Percentiles rank a stretch among this genome's conserved stretches.
Conservation (phyloP, 2,888 invertebrate species). For the Eristalis intricaria region DNA sequence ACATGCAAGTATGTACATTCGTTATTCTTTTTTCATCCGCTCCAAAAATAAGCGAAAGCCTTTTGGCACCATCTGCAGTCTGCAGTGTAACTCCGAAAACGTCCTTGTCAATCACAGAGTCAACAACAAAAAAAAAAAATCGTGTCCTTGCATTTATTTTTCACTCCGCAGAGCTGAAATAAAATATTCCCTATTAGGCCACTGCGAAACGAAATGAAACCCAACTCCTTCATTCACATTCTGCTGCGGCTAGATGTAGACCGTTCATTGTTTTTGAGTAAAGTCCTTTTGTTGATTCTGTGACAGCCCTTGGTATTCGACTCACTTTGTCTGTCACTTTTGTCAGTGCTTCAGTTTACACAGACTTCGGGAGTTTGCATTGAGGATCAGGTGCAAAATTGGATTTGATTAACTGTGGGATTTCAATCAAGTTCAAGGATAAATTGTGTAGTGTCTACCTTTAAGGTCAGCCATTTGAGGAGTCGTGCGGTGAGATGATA, state of each 20-base stretch:
- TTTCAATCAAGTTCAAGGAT: not conserved
- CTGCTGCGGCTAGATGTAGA: not conserved
- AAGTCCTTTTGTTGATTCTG: not conserved
- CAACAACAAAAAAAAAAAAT: not conserved
- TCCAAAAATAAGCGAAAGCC: not conserved
- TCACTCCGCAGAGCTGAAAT: not conserved
- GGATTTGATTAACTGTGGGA: not conserved
- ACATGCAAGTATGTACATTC: not conserved
- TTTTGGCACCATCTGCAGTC: not conserved
- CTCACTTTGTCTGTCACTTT: not conserved
- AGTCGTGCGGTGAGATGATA: not conserved
- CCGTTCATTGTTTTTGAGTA: not conserved
- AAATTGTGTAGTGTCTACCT: not conserved
- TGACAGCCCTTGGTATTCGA: not conserved
- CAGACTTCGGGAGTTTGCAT: not conserved
- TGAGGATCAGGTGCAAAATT: not conserved
- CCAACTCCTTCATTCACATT: not conserved
- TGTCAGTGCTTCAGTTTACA: not conserved
- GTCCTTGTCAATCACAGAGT: conserved; percentile 3
- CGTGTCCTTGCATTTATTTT: conserved; percentile 6
- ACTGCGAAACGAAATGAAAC: not conserved
- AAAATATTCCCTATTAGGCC: conserved; percentile 1
- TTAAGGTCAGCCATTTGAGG: not conserved
- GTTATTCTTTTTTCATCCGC: not conserved
- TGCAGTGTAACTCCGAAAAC: not conserved